Evolutionary conservation across 2,888 invertebrate species (phyloP), one percentile per base, ranked within the genome.

Genomic region (Drosophila atroscutellata): DNA sequence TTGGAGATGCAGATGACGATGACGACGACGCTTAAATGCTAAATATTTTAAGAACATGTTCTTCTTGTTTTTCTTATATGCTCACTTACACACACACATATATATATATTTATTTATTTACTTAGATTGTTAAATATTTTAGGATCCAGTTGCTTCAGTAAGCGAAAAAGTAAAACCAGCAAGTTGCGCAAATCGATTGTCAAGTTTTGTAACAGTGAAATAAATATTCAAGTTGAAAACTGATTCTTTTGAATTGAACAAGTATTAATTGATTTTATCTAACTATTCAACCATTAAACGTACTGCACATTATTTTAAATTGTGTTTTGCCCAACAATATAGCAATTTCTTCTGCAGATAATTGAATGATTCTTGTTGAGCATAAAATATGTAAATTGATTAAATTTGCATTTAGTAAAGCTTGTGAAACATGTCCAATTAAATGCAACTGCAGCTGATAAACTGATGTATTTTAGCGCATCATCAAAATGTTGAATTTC

Each of bases 1-100:
- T 80, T 70, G 59, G 65, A 65, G 61, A 77, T 77, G 78, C 77
- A 81, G 64, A 81, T 72, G 77, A 56, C 61, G 61, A 26, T 13
- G 36, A 24, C 13, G 20, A 45, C 7, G 42, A 20, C 20, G 45
- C 59, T 79, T 54, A 54, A 15, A 61, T 60, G 75, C 34, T 54
- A 56, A 24, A 54, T 45, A 71, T 52, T 42, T 37, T 45, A 28
- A 49, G 34, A 20, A 50, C 39, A 50, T 54, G 54, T 61, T 56
- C n/a, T 13, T 45, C 62, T 42, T 45, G 20, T 60, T 37, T 15
- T 45, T 45, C 62, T 36, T 71, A 77, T 81, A 72, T 80, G 54
- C 72, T 60, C 39, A 36, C 26, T 54, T 1, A 6, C 9, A 42
- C n/a, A n/a, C 13, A 13, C 7, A 42, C 1, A 7, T 2, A 15